Evolutionary conservation across 2,888 invertebrate genomes (phyloP).

Genomic region (Eurytoma adleriae): DNA sequence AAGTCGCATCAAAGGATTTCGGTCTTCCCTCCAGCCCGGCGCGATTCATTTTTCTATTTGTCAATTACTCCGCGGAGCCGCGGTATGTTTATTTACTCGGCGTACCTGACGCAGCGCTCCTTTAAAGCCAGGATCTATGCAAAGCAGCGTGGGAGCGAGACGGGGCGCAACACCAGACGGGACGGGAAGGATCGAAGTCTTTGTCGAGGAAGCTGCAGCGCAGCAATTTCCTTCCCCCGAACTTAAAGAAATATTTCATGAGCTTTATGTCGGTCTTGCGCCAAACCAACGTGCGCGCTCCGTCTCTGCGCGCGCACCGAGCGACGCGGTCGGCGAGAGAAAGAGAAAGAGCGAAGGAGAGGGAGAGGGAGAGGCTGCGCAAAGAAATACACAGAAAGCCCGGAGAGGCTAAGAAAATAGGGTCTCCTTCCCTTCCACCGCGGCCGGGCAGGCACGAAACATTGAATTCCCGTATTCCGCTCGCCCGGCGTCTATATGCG

Average conservation of each 20-base stretch:
- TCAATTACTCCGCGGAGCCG: too few relatives aligned
- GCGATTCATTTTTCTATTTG: too few relatives aligned
- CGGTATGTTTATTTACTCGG: not conserved
- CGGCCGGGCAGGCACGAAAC: constrained; percentile 10
- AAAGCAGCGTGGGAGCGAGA: not conserved
- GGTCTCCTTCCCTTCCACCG: not conserved
- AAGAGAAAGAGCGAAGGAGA: not conserved
- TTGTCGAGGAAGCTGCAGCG: constrained; percentile 19
- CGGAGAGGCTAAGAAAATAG: constrained; percentile 44
- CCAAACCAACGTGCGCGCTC: not conserved
- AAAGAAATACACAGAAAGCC: constrained; percentile 34
- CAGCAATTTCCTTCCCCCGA: constrained; percentile 19
- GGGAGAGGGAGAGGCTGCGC: constrained; percentile 2
- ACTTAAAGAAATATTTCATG: constrained; percentile 38
- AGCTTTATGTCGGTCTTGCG: constrained; percentile 10
- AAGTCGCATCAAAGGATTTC: too few relatives aligned
- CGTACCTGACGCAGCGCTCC: not conserved
- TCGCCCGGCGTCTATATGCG: not conserved
- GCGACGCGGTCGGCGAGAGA: not conserved
- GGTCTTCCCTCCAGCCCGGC: too few relatives aligned
- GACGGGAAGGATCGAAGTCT: constrained; percentile 14
- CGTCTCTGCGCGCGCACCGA: not conserved
- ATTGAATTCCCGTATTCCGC: constrained; percentile 43
- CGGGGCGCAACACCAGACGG: not conserved
- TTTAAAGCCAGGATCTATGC: too few relatives aligned